Percentiles rank a stretch among this genome's conserved stretches.
Conservation (phyloP, 2,797 vertebrate species). For the Toxotes lorentzi region DNA sequence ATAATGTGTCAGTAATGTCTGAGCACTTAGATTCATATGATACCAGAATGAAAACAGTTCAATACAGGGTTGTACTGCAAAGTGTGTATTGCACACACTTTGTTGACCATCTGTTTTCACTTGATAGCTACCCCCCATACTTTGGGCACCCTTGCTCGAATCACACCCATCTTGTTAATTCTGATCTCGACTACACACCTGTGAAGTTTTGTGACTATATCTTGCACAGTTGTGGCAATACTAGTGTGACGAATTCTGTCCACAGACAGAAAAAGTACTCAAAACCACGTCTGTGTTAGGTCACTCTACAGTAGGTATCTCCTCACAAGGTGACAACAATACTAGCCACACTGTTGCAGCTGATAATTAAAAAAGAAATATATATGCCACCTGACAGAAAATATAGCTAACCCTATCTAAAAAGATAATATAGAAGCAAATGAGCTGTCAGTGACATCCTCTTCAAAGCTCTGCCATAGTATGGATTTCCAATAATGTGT, state of each 20-base stretch:
- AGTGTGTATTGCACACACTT: background rate
- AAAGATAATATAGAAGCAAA: background rate
- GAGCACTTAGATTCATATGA: background rate
- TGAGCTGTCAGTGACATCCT: conserved; percentile 20
- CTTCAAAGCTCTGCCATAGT: conserved; percentile 9
- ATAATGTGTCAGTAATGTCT: background rate
- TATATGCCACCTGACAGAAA: background rate
- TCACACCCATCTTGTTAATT: too few relatives aligned
- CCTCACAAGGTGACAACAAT: too few relatives aligned
- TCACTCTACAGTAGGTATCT: too few relatives aligned
- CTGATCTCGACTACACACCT: too few relatives aligned
- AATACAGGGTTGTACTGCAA: background rate
- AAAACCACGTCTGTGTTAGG: too few relatives aligned
- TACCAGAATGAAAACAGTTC: background rate
- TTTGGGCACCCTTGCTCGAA: too few relatives aligned
- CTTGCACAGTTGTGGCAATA: too few relatives aligned
- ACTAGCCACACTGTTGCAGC: too few relatives aligned
- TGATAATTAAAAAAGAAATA: background rate
- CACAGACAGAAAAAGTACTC: too few relatives aligned
- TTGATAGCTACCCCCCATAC: too few relatives aligned
- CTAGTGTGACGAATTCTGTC: too few relatives aligned
- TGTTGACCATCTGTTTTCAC: background rate
- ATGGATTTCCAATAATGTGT: conserved; percentile 39
- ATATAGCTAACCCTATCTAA: background rate
- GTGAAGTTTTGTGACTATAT: too few relatives aligned